Base-by-base conservation (phyloP, 2,113 vertebrate species). In the Colius striatus region DNA sequence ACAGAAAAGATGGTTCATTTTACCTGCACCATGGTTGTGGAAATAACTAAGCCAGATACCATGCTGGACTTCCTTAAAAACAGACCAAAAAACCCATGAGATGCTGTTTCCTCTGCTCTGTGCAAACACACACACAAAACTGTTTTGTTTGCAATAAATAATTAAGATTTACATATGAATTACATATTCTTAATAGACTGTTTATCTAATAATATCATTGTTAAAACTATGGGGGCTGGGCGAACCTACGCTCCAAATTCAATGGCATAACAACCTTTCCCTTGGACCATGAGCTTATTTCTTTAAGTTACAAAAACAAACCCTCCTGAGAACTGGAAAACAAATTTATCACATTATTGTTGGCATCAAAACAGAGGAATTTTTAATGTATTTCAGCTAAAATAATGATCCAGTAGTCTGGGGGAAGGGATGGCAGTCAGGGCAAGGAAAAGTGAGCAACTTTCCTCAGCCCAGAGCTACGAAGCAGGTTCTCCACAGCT, bases 331-430 rank as follows among this genome's bases (percentile, higher is more conserved):
- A 93, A 71, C 38, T 25, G 18, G 72, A 22, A 89, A 90, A 93
- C 34, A 77, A 97, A 97, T 96, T 96, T 96, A 97, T 92, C 90
- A 97, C 83, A 85, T 97, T 96, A 96, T 84, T 95, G 73, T 95
- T 97, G 97, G 95, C 96, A 97, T 90, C 95, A 96, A 97, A 97
- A 95, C 94, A 97, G 92, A 97, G 79, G 90, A 96, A 96, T 92
- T 96, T 95, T 97, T 95, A 94, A 96, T 95, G 92, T 97, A 92
- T 95, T 97, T 97, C 96, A 97, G 82, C 67, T 95, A 63, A 97
- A 97, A 96, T 95, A 92, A 96, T 82, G 92, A 95, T 93, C 92
- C 90, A 90, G 94, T 71, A 87, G 84, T 71, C 61, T 58, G 26
- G 16, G 55, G 79, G 34, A 92, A 88, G 23, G 36, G 55, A 50